A percentile compares a stretch with the other conserved stretches of the same genome.
These are phyloP conservation scores for Eciton burchellii DNA, from an alignment of 1,140 invertebrate genomes.

Conservation along the genomic window DNA sequence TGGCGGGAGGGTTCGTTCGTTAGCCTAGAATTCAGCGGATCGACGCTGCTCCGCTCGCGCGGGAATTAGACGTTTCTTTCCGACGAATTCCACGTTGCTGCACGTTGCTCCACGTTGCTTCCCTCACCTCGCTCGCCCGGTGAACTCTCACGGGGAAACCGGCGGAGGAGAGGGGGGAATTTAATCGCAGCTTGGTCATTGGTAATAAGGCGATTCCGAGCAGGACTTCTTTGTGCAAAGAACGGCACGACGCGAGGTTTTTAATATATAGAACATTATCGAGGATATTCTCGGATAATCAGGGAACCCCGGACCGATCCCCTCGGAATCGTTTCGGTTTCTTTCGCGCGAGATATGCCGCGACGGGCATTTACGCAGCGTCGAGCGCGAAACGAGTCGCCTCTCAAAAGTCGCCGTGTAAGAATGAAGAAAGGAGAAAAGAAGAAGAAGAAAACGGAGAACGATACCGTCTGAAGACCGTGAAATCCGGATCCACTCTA, in stretches of 20 bases:
- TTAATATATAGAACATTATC: constrained; percentile 10
- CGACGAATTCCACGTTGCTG: background rate
- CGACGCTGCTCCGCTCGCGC: background rate
- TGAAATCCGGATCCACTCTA: constrained; percentile 74
- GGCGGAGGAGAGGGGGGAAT: background rate
- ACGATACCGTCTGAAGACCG: constrained; percentile 75
- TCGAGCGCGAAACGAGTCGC: constrained; percentile 56
- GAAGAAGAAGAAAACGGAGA: constrained; percentile 65
- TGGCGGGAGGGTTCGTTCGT: constrained; percentile 21
- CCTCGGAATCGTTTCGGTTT: constrained; percentile 31
- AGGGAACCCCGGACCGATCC: background rate
- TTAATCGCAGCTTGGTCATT: background rate
- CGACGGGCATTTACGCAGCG: constrained; percentile 62
- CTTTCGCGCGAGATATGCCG: constrained; percentile 62
- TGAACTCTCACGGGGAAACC: background rate
- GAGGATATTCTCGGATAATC: constrained; percentile 26
- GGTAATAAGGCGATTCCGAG: too few species aligned
- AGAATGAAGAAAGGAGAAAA: constrained; percentile 63
- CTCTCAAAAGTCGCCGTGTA: constrained; percentile 62
- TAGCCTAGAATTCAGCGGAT: constrained; percentile 6
- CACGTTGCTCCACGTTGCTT: background rate
- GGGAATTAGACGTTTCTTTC: background rate
- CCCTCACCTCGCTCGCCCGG: background rate
- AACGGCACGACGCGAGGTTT: constrained; percentile 1
- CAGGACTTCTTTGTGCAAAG: background rate